Evolutionary conservation across 2,113 vertebrate genomes (phyloP).

Genomic region (Dicaeum eximium): DNA sequence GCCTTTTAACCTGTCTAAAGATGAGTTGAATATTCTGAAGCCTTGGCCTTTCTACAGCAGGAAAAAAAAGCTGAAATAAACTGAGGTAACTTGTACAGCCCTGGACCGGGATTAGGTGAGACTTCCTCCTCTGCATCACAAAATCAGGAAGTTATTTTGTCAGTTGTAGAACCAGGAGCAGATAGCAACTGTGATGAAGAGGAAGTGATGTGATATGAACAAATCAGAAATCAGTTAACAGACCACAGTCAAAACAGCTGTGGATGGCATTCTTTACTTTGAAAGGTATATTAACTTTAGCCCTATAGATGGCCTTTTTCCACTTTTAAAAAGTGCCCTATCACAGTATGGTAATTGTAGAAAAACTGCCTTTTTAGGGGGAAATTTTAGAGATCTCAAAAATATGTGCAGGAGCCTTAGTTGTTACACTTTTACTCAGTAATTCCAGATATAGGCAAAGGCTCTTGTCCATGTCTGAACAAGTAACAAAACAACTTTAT

Average conservation of each 20-base stretch:
- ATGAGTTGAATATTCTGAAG: neutral
- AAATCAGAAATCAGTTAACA: neutral
- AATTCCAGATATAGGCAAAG: neutral
- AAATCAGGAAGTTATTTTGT: neutral
- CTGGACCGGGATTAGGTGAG: neutral
- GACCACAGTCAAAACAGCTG: neutral
- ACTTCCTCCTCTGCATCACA: neutral
- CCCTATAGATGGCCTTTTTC: neutral
- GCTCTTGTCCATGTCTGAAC: neutral
- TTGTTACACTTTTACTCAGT: neutral
- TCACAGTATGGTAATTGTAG: neutral
- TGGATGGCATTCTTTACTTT: neutral
- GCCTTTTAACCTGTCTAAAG: neutral
- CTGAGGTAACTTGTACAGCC: neutral
- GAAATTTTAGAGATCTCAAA: neutral
- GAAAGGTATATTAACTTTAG: neutral
- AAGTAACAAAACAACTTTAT: neutral
- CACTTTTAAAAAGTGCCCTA: neutral
- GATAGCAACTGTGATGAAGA: neutral
- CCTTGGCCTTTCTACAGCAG: neutral
- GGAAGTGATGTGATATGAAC: neutral
- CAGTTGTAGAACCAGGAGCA: neutral
- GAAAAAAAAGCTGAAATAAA: neutral
- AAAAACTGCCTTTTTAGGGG: neutral
- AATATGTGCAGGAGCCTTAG: neutral